Percentiles rank a stretch among this genome's conserved stretches.
phyloP scores from a whole-genome alignment of 2,888 invertebrate genomes.

The Amblyjoppa fuscipennis region DNA sequence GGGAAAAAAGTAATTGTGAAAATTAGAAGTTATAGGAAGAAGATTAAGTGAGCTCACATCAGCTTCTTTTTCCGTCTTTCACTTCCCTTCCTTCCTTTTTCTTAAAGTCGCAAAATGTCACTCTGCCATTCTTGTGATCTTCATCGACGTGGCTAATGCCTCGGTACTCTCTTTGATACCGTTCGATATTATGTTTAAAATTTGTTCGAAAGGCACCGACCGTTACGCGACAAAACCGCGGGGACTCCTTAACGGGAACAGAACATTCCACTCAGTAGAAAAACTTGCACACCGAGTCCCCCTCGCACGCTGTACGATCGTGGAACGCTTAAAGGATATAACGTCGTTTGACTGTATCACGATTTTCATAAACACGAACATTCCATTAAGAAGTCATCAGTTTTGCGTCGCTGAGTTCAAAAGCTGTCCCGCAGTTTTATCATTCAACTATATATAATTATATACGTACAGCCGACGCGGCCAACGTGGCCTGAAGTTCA shows the following conservation, averaged over 20 bases:
- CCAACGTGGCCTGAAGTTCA: slow-evolving; percentile 35
- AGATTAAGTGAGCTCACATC: background rate
- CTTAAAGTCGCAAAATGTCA: no score
- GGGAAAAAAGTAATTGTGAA: background rate
- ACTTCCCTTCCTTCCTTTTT: background rate
- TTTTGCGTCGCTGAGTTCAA: slow-evolving; percentile 5
- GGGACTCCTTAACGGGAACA: background rate
- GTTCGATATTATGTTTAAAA: background rate
- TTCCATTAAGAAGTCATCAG: slow-evolving; percentile 27
- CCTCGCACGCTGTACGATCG: background rate
- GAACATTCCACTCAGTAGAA: background rate
- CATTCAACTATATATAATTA: slow-evolving; percentile 10
- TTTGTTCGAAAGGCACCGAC: no score
- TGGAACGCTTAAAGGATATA: background rate
- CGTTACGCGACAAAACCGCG: background rate
- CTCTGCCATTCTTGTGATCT: background rate
- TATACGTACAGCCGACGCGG: background rate
- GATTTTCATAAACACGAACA: slow-evolving; percentile 28
- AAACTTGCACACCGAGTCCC: background rate
- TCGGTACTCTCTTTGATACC: no score
- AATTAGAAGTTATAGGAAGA: no score
- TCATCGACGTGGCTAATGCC: background rate
- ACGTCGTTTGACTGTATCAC: background rate
- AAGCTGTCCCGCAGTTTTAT: slow-evolving; percentile 2
- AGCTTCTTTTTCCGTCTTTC: background rate